Base-by-base conservation (phyloP, 2,888 invertebrate species). In the Spicauda simplicius region DNA sequence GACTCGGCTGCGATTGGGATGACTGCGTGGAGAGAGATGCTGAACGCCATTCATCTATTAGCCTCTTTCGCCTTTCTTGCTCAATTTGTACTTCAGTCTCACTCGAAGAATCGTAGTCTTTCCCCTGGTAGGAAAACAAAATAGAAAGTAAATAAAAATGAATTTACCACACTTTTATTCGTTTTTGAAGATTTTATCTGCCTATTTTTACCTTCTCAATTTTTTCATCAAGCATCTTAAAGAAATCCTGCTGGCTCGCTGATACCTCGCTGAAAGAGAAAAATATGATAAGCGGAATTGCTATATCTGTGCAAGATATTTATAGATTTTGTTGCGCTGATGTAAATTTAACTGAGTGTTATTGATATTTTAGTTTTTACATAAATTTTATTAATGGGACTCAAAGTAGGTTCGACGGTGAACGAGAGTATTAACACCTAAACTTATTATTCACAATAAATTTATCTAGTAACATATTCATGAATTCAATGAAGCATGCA, bases 171-270 rank as follows among this genome's bases (percentile, higher is more conserved):
- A n/a, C n/a, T n/a, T n/a, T n/a, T n/a, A n/a, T n/a, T n/a, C 25
- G 6, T 1, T n/a, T 45, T 14, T 14, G 1, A n/a, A 45, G 12
- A 14, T 2, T 45, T 1, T 14, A 3, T 45, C 2, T 3, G 4
- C 14, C 41, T 59, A 25, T 48, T 4, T 30, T 20, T 71, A 97
- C 97, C 91, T 96, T 96, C 88, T 97, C 97, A 82, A 98, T 98
- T 94, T 97, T 98, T 79, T 97, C 97, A 85, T 98, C 98, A 77
- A 98, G 94, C 97, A 97, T 97, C 86, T 96, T 97, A 94, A 98
- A 98, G 93, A 98, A 98, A 84, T 98, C 97, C 83, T 97, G 95
- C 90, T 98, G 98, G 85, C 98, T 98, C 72, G 95, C 95, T 70
- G 97, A 97, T 85, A 97, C 95, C 94, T 97, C 97, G 86, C 97